These are phyloP conservation scores for Procambarus clarkii DNA, from an alignment of 1,140 invertebrate genomes.

Conservation along the genomic window DNA sequence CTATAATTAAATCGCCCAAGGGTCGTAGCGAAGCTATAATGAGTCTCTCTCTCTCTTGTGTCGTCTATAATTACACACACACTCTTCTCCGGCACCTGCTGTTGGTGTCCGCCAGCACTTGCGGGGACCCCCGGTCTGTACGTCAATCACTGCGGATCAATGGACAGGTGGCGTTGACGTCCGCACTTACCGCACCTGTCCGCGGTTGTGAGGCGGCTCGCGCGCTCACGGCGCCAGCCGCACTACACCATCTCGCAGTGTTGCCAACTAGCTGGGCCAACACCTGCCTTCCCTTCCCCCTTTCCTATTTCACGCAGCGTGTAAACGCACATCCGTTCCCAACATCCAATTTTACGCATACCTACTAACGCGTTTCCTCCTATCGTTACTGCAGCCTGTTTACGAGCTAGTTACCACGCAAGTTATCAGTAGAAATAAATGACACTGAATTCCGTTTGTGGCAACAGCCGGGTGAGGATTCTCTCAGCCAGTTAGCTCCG, in stretches of 20 bases:
- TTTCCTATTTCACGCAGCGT: not conserved
- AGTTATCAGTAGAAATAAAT: not conserved
- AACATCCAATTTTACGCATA: not conserved
- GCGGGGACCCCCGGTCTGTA: not conserved
- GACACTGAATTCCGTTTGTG: not conserved
- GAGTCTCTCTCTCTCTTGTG: too few species aligned
- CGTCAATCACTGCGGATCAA: conserved; percentile 61
- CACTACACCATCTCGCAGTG: conserved; percentile 30
- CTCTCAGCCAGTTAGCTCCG: not conserved
- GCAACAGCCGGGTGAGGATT: not conserved
- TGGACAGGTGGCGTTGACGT: conserved; percentile 61
- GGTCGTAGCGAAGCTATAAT: too few species aligned
- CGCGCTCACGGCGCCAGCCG: conserved; percentile 32
- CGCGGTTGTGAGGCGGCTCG: conserved; percentile 59
- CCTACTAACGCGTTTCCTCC: too few species aligned
- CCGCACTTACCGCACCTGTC: conserved; percentile 67
- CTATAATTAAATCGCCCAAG: too few species aligned
- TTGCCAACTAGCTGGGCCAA: conserved; percentile 35
- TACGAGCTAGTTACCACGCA: too few species aligned
- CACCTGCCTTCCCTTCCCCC: not conserved
- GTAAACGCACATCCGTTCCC: not conserved
- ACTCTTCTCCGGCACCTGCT: too few species aligned
- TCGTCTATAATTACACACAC: too few species aligned
- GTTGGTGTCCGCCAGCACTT: not conserved
- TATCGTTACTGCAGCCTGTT: too few species aligned